Evolutionary conservation across 2,113 vertebrate genomes (phyloP), one percentile per base, ranked within the genome.

Genomic region (Numida meleagris): DNA sequence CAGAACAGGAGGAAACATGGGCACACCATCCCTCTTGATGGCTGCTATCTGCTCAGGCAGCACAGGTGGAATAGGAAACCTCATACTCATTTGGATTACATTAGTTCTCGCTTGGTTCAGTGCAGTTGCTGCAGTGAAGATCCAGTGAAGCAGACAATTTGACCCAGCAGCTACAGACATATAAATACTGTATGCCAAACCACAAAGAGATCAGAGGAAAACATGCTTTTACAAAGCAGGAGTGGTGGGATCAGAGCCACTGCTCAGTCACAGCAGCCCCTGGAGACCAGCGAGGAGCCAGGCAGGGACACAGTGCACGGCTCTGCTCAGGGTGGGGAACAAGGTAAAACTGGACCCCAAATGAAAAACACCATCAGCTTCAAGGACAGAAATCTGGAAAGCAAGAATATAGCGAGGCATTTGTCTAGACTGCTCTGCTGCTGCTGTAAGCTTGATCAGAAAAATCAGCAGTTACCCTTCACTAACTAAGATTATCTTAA

Each of bases 1-100:
- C 0, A 80, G 65, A 40, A 45, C 0, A 1, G 76, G 50, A 73
- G 34, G 55, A 48, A 46, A 27, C 1, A 6, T 0, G 20, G 67
- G 27, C 1, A 2, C 59, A 7, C 40, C 36, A 27, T 24, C 80
- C 73, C 51, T 50, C 27, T 9, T 14, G 57, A 80, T 45, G 65
- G 59, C 91, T 62, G 80, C 50, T 48, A 2, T 38, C 61, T 57
- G 59, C 61, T 38, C 76, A 70, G 46, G 24, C 34, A 43, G 67
- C 46, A 29, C n/a, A 62, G 61, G 59, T 83, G 86, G 10, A 46
- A 66, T 29, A n/a, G 3, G 33, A 75, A 87, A 58, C 68, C 43
- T 81, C 71, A 58, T 7, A 2, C 43, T 38, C 42, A 8, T 36
- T 16, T 13, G 38, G 27, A 20, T 27, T 23, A 15, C 9, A 38